Base-by-base conservation (phyloP, 1,140 invertebrate species). In the Leucophenga varia region DNA sequence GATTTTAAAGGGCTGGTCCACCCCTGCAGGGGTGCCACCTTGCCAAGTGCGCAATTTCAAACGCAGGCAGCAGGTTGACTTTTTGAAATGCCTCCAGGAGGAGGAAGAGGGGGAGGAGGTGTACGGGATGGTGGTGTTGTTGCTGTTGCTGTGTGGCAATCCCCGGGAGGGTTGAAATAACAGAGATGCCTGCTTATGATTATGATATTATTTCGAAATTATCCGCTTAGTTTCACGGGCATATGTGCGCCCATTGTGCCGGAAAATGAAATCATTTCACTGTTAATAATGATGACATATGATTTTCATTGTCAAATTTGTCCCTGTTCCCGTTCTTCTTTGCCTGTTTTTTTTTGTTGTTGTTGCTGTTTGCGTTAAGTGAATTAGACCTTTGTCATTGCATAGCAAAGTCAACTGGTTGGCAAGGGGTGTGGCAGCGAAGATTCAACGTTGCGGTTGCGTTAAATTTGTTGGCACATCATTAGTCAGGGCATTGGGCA, bases 271-370 rank as follows among this genome's bases (percentile, higher is more conserved):
- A 64, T 69, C 69, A 72, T 72, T 68, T 69, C 52, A 64, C 55
- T 69, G 69, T 72, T 72, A 72, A 72, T 72, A 72, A 72, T 72
- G 64, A 72, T 72, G 69, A 72, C 69, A 72, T 72, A 72, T 72
- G 69, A 72, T 72, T 72, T n/a, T 47, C 69, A 69, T 72, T 72
- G 69, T 69, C 59, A 65, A 68, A 68, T 55, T 72, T 61, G 58
- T n/a, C n/a, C n/a, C n/a, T n/a, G n/a, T n/a, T n/a, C n/a, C n/a
- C n/a, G n/a, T n/a, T n/a, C n/a, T n/a, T n/a, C n/a, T n/a, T n/a
- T n/a, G n/a, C n/a, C n/a, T n/a, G n/a, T n/a, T n/a, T n/a, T n/a
- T n/a, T n/a, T n/a, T n/a, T n/a, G n/a, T n/a, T n/a, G n/a, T n/a
- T n/a, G n/a, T n/a, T n/a, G n/a, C n/a, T n/a, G n/a, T n/a, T n/a